A percentile compares a stretch with the other conserved stretches of the same genome.
Conservation (phyloP, 37 sponge, comb jelly and placozoan genomes). For the Trichoplax adhaerens region DNA sequence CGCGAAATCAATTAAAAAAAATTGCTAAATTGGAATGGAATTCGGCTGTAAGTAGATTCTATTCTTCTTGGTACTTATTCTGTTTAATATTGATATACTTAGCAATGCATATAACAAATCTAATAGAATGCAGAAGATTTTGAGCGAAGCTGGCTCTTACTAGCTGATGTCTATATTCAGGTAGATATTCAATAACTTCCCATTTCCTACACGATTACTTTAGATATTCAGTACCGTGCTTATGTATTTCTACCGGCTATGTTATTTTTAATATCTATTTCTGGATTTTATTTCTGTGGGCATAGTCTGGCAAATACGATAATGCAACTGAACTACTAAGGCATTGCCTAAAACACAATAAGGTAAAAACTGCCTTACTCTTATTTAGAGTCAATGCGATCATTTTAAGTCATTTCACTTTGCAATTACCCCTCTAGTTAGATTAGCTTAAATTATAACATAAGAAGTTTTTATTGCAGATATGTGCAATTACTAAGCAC, state of each 20-base stretch:
- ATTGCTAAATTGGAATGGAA: conserved; percentile 78
- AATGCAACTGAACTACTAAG: conserved; percentile 73
- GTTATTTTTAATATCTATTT: too few relatives aligned
- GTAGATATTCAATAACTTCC: background rate
- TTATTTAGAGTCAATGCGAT: background rate
- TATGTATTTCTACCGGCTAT: too few relatives aligned
- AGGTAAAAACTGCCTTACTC: conserved; percentile 1
- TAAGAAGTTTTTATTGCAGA: too few relatives aligned
- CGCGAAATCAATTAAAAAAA: conserved; percentile 86
- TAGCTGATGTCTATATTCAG: conserved; percentile 90
- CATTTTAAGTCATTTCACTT: background rate
- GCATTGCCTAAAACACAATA: conserved; percentile 34
- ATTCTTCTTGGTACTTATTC: background rate
- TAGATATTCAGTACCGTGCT: too few relatives aligned
- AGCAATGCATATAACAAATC: too few relatives aligned
- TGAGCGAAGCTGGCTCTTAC: conserved; percentile 76
- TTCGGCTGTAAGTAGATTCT: conserved; percentile 2
- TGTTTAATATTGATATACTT: background rate
- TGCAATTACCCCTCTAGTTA: too few relatives aligned
- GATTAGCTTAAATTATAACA: too few relatives aligned
- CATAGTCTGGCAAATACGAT: conserved; percentile 70
- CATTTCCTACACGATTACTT: too few relatives aligned
- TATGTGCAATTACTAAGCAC: too few relatives aligned
- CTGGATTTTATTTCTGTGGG: too few relatives aligned
- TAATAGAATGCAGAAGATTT: conserved; percentile 51